phyloP scores from a whole-genome alignment of 2,797 vertebrate genomes.

The Prunella strophiata region DNA sequence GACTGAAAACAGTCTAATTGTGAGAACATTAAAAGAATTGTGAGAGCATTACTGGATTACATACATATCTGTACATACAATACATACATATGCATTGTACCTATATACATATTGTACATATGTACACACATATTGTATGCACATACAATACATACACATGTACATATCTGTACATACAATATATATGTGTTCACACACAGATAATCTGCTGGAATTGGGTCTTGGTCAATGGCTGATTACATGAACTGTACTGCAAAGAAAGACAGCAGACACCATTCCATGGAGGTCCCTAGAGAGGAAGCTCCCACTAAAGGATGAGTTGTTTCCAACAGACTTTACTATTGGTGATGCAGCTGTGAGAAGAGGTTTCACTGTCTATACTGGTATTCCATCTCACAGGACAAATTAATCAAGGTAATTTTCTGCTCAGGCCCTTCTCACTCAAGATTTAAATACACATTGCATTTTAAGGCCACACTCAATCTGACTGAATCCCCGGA shows the following conservation, averaged over 20 bases:
- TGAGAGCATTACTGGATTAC: not conserved
- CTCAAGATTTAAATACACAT: not conserved
- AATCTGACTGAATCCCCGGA: not conserved
- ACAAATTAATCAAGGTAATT: not conserved
- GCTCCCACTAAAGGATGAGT: not conserved
- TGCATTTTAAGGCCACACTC: not conserved
- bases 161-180: not conserved
- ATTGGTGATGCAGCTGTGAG: rapidly evolving
- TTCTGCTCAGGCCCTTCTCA: not conserved
- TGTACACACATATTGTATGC: too few species aligned
- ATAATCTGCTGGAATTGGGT: not conserved
- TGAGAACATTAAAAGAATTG: not conserved
- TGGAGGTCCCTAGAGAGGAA: not conserved
- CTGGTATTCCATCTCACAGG: not conserved
- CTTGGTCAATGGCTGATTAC: not conserved
- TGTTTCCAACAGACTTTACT: not conserved
- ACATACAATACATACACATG: too few species aligned
- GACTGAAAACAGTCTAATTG: not conserved
- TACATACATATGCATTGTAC: too few species aligned
- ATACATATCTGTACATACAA: not conserved
- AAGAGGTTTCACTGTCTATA: not conserved
- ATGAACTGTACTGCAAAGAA: not conserved
- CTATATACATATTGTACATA: too few species aligned
- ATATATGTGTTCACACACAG: not conserved
- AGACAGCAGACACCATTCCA: not conserved